phyloP scores from a whole-genome alignment of 2,113 vertebrate genomes.

The Alligator sinensis region DNA sequence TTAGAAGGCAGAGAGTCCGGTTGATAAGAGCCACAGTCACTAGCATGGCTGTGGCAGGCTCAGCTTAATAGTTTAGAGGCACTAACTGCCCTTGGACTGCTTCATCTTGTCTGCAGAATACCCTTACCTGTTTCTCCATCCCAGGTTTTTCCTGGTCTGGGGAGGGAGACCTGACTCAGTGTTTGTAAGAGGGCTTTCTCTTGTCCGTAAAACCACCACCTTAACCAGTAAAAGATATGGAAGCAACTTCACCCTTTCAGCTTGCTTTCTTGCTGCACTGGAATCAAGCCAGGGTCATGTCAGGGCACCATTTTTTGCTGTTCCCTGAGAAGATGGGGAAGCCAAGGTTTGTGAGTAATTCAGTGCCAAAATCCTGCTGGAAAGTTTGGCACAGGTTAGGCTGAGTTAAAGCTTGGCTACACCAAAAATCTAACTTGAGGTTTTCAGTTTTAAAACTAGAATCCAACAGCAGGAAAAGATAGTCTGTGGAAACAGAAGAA shows the following conservation, averaged over 20 bases:
- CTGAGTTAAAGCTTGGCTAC: neutral
- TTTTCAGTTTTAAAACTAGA: neutral
- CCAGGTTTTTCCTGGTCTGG: neutral
- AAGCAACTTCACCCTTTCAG: neutral
- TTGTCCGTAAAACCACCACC: neutral
- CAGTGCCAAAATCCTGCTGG: neutral
- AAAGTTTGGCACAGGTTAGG: neutral
- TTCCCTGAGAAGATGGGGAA: neutral
- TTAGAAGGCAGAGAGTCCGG: neutral
- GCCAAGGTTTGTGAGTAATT: neutral
- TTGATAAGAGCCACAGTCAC: neutral
- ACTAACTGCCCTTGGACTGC: neutral
- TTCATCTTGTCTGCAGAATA: neutral
- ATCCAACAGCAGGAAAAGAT: rapidly evolving
- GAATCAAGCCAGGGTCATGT: neutral
- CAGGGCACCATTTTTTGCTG: rapidly evolving
- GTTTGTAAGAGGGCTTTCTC: neutral
- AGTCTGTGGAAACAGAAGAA: too few relatives aligned
- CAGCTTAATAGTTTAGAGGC: rapidly evolving
- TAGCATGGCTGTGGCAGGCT: neutral
- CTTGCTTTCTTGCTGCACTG: neutral
- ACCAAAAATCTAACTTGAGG: neutral
- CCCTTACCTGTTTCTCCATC: neutral
- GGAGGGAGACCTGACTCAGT: neutral
- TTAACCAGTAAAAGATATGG: neutral